Evolutionary conservation across 2,888 invertebrate genomes (phyloP), one percentile per base, ranked within the genome.

Genomic region (Cosmopolites sordidus): DNA sequence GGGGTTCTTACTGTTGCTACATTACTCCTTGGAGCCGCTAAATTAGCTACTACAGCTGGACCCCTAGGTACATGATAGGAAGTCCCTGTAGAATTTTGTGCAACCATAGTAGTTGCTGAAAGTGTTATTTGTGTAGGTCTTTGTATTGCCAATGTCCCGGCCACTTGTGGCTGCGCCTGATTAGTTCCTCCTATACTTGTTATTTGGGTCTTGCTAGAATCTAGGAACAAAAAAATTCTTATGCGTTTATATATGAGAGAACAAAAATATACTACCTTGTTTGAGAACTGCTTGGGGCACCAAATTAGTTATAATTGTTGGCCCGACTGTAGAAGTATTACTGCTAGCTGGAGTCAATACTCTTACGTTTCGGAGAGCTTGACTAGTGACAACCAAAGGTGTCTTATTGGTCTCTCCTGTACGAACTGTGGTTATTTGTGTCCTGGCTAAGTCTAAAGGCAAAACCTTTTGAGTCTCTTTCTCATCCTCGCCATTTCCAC

Each of bases 1-100:
- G 74, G 72, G 9, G 70, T 66, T 48, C 74, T 63, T 11, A 74
- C 72, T 42, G 71, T 68, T 11, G 83, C 79, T 3, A 85, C 82
- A 52, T 80, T 79, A 29, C 79, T 77, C 49, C 87, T 79, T 0
- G 87, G 83, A 5, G 86, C 83, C 9, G 87, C 83, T 15, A 88
- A 79, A 58, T 84, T 87, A 0, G 87, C 87, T 1, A 87, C 87
- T 9, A 86, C 86, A 0, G 87, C 87, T 12, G 87, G 81, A 1
- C 87, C 87, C 52, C 81, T 65, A 5, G 75, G 75, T 4, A 75
- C 74, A 63, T 75, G 75, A 60, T 73, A 74, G 12, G 73, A 68
- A 8, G 71, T 62, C 39, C 71, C 72, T 14, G 66, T 59, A 16
- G 68, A 57, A 37, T 60, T 68, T 52, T 67, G 69, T 8, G 69